phyloP scores from a whole-genome alignment of 2,888 invertebrate genomes.

The Pimpla rufipes region DNA sequence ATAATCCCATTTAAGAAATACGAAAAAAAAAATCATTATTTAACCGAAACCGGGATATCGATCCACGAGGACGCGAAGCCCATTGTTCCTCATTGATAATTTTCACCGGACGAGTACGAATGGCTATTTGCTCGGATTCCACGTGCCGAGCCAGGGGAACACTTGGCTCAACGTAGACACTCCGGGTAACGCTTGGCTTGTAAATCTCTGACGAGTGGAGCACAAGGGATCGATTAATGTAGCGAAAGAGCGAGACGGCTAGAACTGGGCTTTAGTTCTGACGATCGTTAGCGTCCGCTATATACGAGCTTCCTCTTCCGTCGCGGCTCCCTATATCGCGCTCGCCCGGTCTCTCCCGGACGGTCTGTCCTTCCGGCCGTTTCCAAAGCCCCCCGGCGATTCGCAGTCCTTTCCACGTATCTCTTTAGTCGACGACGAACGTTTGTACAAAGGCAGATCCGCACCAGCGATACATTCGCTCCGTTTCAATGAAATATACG shows the following conservation, averaged over 20 bases:
- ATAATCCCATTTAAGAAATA: too few relatives aligned
- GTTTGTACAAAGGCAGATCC: slow-evolving; percentile 45
- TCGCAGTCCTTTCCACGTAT: slow-evolving; percentile 26
- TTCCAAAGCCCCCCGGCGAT: slow-evolving; percentile 57
- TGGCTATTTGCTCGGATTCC: slow-evolving; percentile 34
- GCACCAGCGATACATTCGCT: slow-evolving; percentile 46
- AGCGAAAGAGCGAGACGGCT: slow-evolving; percentile 27
- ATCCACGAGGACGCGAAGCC: not conserved
- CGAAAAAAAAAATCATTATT: not conserved
- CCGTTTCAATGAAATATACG: slow-evolving; percentile 51
- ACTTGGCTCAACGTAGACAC: slow-evolving; percentile 23
- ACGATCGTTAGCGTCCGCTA: slow-evolving; percentile 63
- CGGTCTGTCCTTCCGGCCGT: slow-evolving; percentile 66
- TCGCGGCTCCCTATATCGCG: slow-evolving; percentile 56
- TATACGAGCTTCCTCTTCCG: slow-evolving; percentile 65
- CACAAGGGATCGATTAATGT: slow-evolving; percentile 66
- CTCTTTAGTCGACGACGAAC: slow-evolving; percentile 37
- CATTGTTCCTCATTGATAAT: not conserved
- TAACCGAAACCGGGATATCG: not conserved
- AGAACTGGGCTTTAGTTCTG: slow-evolving; percentile 56
- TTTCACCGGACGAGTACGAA: slow-evolving; percentile 18
- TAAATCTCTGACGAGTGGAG: slow-evolving; percentile 61
- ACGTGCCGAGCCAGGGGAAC: slow-evolving; percentile 15
- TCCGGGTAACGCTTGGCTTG: slow-evolving; percentile 16
- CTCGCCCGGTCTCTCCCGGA: slow-evolving; percentile 53